Conservation (phyloP, 2,113 vertebrate genomes). For the Apeltes quadracus region DNA sequence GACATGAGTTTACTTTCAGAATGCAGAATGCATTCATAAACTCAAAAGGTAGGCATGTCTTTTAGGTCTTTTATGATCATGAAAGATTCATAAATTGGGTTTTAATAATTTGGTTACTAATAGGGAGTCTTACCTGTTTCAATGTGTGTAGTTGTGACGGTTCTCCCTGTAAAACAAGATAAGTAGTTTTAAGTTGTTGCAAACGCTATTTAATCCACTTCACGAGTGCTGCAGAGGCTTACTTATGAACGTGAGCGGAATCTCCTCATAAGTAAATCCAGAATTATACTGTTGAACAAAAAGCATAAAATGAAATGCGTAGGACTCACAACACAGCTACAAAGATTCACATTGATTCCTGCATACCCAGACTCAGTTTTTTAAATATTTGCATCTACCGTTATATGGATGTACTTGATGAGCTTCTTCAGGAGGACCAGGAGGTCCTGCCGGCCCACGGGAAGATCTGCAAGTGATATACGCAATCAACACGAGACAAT, state of each 20-base stretch:
- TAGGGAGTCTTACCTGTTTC: conserved; percentile 65
- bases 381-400: conserved; percentile 78
- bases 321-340: neutral
- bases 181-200: conserved; percentile 6
- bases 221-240: conserved; percentile 70
- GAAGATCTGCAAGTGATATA: conserved; percentile 82
- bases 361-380: neutral
- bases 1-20: neutral
- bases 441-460: conserved; percentile 90
- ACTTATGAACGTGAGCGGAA: conserved; percentile 92
- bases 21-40: too few relatives aligned
- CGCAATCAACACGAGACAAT: conserved; percentile 2
- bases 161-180: conserved; percentile 64
- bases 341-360: neutral
- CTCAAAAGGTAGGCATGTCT: neutral
- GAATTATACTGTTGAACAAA: conserved; percentile 83
- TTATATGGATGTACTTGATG: conserved; percentile 92
- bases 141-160: conserved; percentile 67
- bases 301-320: conserved; percentile 13
- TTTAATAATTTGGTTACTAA: neutral
- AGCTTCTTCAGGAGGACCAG: conserved; percentile 88
- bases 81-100: neutral
- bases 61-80: neutral
- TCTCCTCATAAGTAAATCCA: conserved; percentile 88
- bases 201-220: neutral